These are phyloP conservation scores for Drosophila tanythrix DNA, from an alignment of 2,888 invertebrate species.

Conservation along the genomic window DNA sequence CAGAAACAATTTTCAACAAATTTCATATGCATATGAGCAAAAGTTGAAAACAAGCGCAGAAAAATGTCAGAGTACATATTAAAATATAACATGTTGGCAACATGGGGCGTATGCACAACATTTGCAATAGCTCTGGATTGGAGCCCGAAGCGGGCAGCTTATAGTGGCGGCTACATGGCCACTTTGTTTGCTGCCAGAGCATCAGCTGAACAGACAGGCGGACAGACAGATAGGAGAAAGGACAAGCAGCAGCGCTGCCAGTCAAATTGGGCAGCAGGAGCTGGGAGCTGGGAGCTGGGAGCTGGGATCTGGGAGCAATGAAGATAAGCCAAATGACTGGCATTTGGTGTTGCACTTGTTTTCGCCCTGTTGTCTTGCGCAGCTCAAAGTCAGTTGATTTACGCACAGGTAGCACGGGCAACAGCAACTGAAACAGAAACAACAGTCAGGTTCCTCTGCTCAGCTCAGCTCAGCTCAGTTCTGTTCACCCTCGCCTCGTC, in stretches of 20 bases:
- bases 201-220: slow-evolving; percentile 43
- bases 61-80: slow-evolving; percentile 67
- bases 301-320: background rate
- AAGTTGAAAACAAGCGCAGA: slow-evolving; percentile 65
- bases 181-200: slow-evolving; percentile 45
- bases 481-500: slow-evolving; percentile 50
- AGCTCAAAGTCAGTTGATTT: slow-evolving; percentile 54
- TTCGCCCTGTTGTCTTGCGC: slow-evolving; percentile 10
- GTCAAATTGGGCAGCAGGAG: slow-evolving; percentile 23
- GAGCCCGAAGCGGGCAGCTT: background rate
- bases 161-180: slow-evolving; percentile 16
- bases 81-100: slow-evolving; percentile 52
- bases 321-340: slow-evolving; percentile 32
- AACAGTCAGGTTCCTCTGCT: slow-evolving; percentile 18
- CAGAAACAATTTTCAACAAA: slow-evolving; percentile 66
- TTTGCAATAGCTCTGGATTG: slow-evolving; percentile 3
- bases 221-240: slow-evolving; percentile 16
- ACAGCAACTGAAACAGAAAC: slow-evolving; percentile 18
- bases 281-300: slow-evolving; percentile 1
- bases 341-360: slow-evolving; percentile 45
- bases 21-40: slow-evolving; percentile 60
- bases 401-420: slow-evolving; percentile 28
- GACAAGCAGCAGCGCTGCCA: slow-evolving; percentile 14
- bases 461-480: slow-evolving; percentile 11
- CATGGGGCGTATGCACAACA: slow-evolving; percentile 50